Evolutionary conservation across 2,888 invertebrate species (phyloP), one percentile per base, ranked within the genome.

Genomic region (Pheosia tremula): DNA sequence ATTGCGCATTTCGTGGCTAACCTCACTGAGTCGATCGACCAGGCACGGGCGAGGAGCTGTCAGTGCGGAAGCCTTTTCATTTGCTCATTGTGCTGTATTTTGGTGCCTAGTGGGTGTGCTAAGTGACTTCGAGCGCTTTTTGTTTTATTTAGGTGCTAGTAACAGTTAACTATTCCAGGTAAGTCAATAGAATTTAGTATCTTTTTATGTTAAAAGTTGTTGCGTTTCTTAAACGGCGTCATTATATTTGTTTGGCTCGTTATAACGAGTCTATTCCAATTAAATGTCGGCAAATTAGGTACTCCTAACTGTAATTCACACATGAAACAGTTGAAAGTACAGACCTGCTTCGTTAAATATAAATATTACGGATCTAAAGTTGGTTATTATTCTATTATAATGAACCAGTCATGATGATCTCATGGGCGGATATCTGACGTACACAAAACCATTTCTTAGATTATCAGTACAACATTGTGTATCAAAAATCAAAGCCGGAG

Each of bases 1-100:
- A 90, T 93, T 93, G 93, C 93, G 93, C 93, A 93, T 91, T 85
- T 82, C 82, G 85, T 85, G 79, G 85, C 85, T 89, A 89, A 90
- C 90, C 89, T 89, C 85, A 85, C 83, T 83, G 87, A 90, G 77
- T 75, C 91, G 91, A 92, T 88, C 89, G 82, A 86, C 83, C 78
- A 72, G 72, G 73, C 63, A 63, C 67, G 67, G 77, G 77, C 70
- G 67, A 81, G 77, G 67, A 81, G 77, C 84, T 87, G 87, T 87
- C 87, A 86, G 82, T 83, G 83, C 81, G 82, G 84, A 86, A 86
- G 76, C 84, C 86, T 85, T 79, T 85, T 82, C 81, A 80, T 79
- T 80, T 80, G 80, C 73, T 79, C 84, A 71, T 85, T 83, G 90
- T 90, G 88, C 87, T 87, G 81, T 88, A 88, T 86, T 87, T 90